Evolutionary conservation across 1,140 invertebrate genomes (phyloP).

Genomic region (Pectinophora gossypiella): DNA sequence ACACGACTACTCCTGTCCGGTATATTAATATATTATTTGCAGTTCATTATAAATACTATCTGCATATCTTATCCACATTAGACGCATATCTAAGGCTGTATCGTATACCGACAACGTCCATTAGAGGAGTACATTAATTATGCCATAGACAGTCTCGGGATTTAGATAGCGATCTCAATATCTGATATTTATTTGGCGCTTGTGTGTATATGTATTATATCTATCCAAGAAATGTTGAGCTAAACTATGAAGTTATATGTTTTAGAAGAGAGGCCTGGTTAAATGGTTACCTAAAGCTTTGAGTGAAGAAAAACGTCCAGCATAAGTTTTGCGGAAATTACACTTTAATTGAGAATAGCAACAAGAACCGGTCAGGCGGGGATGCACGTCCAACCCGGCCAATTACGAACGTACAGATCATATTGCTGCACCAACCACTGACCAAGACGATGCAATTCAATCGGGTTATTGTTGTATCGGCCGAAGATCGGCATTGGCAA

Average conservation of each 20-base stretch:
- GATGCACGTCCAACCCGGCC: background rate
- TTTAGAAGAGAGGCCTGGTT: no score
- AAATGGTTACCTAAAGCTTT: no score
- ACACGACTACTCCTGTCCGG: constrained; percentile 7
- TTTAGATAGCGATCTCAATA: background rate
- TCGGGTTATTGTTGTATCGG: background rate
- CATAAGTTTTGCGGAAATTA: constrained; percentile 23
- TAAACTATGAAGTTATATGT: no score
- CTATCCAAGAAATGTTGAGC: no score
- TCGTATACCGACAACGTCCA: background rate
- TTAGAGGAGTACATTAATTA: background rate
- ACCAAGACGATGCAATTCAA: background rate
- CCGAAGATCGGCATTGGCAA: background rate
- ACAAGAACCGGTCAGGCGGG: constrained; percentile 11
- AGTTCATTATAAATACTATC: no score
- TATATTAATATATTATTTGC: constrained; percentile 10
- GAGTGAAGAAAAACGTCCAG: constrained; percentile 11
- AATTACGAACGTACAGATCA: background rate
- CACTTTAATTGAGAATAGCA: constrained; percentile 23
- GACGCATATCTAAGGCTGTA: background rate
- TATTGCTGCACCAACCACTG: background rate
- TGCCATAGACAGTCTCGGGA: background rate
- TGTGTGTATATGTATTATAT: no score
- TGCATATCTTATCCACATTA: background rate
- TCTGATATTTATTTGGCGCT: background rate